Base-by-base conservation (phyloP, 1,140 invertebrate species). In the Temnothorax curvispinosus region DNA sequence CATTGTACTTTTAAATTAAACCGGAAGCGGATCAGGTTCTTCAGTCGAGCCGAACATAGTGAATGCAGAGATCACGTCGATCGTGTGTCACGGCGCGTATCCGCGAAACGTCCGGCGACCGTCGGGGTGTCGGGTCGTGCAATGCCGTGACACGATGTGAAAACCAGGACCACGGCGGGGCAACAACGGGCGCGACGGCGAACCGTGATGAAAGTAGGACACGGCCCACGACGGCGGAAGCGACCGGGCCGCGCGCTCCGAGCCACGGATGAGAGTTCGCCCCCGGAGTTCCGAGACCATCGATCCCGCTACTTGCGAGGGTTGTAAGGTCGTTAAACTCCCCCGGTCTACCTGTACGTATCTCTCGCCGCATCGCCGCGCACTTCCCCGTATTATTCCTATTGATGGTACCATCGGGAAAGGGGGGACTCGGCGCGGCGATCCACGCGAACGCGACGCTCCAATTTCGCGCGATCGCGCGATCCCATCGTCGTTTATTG, bases 291-390 rank as follows among this genome's bases (percentile, higher is more conserved):
- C 72, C 77, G 85, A 90, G 82, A 90, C 71, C 91, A 92, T 92
- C 91, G 91, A 92, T 92, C 91, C 56, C 81, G 60, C 52, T 81
- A 87, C 86, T 89, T 90, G 87, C 84, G 76, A 32, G 86, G 87
- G 71, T 41, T 90, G 32, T 71, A 91, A 90, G 91, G 91, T 92
- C 91, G 86, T 92, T 92, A 92, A 90, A 92, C 91, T 80, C 87
- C 80, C 44, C 47, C 54, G 62, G 65, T 69, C 74, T 87, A 91
- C 84, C 80, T 91, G 85, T 76, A 77, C 58, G 65, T 67, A 27
- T 78, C 76, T 74, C 47, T 75, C 47, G 71, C 78, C 67, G 60
- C 85, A 86, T 82, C 64, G 86, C 58, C 64, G 88, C 72, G 65
- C 77, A 88, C 77, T 91, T 81, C 76, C 80, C 71, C 72, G 87